Percentiles rank a stretch among this genome's conserved stretches.
phyloP scores from a whole-genome alignment of 1,140 invertebrate genomes.

The Homalodisca vitripennis region DNA sequence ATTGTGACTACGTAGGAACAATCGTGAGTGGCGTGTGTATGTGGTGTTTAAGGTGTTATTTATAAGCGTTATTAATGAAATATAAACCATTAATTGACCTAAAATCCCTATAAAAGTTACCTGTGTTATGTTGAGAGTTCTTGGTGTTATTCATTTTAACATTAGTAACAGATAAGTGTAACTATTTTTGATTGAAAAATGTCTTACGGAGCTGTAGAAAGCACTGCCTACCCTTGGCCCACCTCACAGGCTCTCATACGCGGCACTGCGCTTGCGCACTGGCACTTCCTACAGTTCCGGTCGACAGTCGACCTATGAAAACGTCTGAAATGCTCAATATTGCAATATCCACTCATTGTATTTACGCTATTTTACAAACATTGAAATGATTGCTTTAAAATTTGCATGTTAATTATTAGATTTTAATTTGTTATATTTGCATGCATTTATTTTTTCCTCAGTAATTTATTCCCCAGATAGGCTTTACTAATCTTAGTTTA shows the following conservation, averaged over 20 bases:
- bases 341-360: background rate
- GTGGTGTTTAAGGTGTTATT: constrained; percentile 23
- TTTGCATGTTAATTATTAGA: too few relatives aligned
- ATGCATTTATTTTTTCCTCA: too few relatives aligned
- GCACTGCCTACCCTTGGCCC: constrained; percentile 41
- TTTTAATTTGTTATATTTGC: too few relatives aligned
- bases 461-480: too few relatives aligned
- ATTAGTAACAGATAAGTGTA: background rate
- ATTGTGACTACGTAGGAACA: constrained; percentile 36
- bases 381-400: too few relatives aligned
- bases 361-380: too few relatives aligned
- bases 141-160: constrained; percentile 6
- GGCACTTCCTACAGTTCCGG: constrained; percentile 33
- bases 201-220: constrained; percentile 40
- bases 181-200: constrained; percentile 41
- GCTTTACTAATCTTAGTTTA: too few relatives aligned
- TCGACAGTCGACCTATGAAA: constrained; percentile 31
- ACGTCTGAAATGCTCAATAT: constrained; percentile 6
- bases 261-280: constrained; percentile 44
- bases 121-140: constrained; percentile 10
- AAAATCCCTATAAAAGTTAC: constrained; percentile 24
- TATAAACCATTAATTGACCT: constrained; percentile 24
- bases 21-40: constrained; percentile 43
- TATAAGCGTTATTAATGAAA: constrained; percentile 2
- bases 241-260: constrained; percentile 41